phyloP scores from a whole-genome alignment of 2,888 invertebrate species.

The Drosophila leonis region DNA sequence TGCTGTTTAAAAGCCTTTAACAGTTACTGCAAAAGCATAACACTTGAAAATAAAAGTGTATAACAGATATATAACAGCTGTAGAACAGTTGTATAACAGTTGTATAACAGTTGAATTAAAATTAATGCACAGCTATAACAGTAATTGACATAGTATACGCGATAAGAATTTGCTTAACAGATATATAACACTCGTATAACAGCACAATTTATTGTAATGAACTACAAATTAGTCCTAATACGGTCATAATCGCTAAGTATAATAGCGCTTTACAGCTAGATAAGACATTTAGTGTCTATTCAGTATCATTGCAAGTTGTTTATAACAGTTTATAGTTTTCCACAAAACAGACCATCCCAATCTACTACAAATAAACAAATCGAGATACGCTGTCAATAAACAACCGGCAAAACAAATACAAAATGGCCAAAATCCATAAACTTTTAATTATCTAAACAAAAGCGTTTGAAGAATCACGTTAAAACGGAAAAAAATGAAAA shows the following conservation, averaged over 20 bases:
- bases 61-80: slow-evolving; percentile 1
- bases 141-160: background rate
- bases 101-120: background rate
- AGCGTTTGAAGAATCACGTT: slow-evolving; percentile 27
- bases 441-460: slow-evolving; percentile 56
- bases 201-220: background rate
- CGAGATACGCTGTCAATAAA: slow-evolving; percentile 32
- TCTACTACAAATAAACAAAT: slow-evolving; percentile 12
- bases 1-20: background rate
- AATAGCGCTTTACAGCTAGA: slow-evolving; percentile 1
- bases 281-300: slow-evolving; percentile 2
- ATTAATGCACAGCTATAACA: background rate
- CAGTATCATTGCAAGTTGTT: slow-evolving; percentile 3
- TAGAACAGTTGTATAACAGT: slow-evolving; percentile 6
- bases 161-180: background rate
- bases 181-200: background rate
- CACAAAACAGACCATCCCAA: background rate
- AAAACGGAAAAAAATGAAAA: slow-evolving; percentile 1
- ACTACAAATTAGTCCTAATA: background rate
- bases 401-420: slow-evolving; percentile 34
- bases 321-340: slow-evolving; percentile 8
- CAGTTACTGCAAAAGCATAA: background rate
- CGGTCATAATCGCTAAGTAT: background rate
- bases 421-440: slow-evolving; percentile 52
- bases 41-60: background rate